Evolutionary conservation across 2,888 invertebrate genomes (phyloP), one percentile per base, ranked within the genome.

Genomic region (Nomada fucata): DNA sequence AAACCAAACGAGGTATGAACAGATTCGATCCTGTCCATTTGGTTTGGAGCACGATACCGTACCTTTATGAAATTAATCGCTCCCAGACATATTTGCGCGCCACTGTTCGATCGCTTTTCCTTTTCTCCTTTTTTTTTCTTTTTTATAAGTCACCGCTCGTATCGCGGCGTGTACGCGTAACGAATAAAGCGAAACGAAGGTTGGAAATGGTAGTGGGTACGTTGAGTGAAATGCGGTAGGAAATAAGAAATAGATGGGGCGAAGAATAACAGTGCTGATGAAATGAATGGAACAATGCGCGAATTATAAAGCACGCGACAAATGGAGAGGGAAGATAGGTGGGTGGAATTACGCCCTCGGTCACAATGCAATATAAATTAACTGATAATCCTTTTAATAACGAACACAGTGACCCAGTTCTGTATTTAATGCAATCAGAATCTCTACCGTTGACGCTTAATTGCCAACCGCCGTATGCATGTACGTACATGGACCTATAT

Each of bases 311-410:
- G 61, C 63, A 64, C 23, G 59, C 42, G 60, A 80, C 69, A 73
- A 79, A 79, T 10, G 72, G 52, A 47, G 29, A 44, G 13, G 57
- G 55, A 71, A 60, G 42, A 75, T 63, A 55, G 67, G 44, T 23
- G 23, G 23, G 53, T 18, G 72, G 69, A 73, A 77, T 80, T 86
- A 71, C 57, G 61, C 53, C 70, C 59, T 73, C 78, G 71, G 76
- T 74, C 71, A 84, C 73, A 20, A 29, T 53, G 73, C 74, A 76
- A 76, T 84, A 84, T 86, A 76, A 78, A 81, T 81, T 78, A 77
- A 64, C 76, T 73, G 81, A 79, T 86, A 86, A 84, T 84, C 87
- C 81, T 81, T 81, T 84, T 76, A 82, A 79, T 79, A 75, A 75
- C 87, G 81, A 73, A 68, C 81, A 59, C 67, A 64, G 64, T 71